phyloP scores from a whole-genome alignment of 1,140 invertebrate species.

The Oscheius sp. region DNA sequence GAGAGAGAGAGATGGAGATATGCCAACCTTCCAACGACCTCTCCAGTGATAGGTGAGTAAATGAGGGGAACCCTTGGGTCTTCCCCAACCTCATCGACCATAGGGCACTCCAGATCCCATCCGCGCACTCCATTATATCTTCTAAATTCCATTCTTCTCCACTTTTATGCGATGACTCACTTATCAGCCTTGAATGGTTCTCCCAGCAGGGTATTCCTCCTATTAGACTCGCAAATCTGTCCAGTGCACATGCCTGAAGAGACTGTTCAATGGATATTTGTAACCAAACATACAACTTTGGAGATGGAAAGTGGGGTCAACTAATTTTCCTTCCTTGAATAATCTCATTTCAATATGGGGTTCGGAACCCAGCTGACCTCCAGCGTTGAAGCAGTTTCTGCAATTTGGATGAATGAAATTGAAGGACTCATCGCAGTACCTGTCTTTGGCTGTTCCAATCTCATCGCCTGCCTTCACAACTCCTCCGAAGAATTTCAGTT shows the following conservation, averaged over 20 bases:
- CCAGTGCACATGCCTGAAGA: slow-evolving; percentile 59
- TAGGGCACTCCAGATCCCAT: slow-evolving; percentile 52
- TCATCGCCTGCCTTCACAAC: slow-evolving; percentile 52
- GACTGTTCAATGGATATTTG: background rate
- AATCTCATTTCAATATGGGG: slow-evolving; percentile 51
- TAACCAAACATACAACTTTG: slow-evolving; percentile 47
- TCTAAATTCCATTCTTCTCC: slow-evolving; percentile 38
- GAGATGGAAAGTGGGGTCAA: slow-evolving; percentile 58
- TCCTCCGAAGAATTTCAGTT: slow-evolving; percentile 47
- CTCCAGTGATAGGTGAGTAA: slow-evolving; percentile 37
- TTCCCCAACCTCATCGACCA: slow-evolving; percentile 46
- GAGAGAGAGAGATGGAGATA: no score
- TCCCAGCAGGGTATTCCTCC: slow-evolving; percentile 50
- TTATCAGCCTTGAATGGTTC: slow-evolving; percentile 51
- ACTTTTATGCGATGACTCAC: slow-evolving; percentile 35
- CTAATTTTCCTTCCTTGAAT: slow-evolving; percentile 45
- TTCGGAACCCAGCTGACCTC: slow-evolving; percentile 8
- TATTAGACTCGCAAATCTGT: slow-evolving; percentile 60
- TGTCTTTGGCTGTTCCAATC: slow-evolving; percentile 46
- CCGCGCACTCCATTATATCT: slow-evolving; percentile 56
- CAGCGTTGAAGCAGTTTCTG: slow-evolving; percentile 30
- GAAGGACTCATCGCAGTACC: no score
- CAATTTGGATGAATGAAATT: background rate
- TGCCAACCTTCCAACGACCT: slow-evolving; percentile 32
- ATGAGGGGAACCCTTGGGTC: slow-evolving; percentile 33